These are phyloP conservation scores for Rhopilema esculentum DNA, from an alignment of 30 jellyfish, hydroid and myxozoan genomes.

Conservation along the genomic window DNA sequence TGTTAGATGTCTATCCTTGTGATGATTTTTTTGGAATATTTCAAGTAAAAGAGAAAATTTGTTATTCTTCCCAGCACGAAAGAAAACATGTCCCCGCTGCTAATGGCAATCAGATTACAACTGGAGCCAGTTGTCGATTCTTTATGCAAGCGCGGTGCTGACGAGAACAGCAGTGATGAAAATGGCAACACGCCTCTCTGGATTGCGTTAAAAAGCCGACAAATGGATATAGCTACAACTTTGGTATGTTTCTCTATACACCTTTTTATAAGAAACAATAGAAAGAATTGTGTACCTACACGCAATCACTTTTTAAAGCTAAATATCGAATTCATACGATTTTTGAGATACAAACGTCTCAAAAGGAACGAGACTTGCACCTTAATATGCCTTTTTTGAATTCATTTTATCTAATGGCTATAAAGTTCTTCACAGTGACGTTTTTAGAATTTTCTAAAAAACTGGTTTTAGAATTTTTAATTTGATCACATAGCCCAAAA, in stretches of 20 bases:
- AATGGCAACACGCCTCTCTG: slow-evolving; percentile 89
- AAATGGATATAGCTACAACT: slow-evolving; percentile 75
- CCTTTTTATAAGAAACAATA: too few relatives aligned
- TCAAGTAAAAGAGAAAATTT: not conserved
- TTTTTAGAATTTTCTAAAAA: too few relatives aligned
- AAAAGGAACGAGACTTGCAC: too few relatives aligned
- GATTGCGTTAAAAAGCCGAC: slow-evolving; percentile 90
- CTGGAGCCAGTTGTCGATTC: slow-evolving; percentile 87
- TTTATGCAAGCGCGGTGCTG: slow-evolving; percentile 90
- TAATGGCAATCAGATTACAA: slow-evolving; percentile 85
- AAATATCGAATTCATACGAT: too few relatives aligned
- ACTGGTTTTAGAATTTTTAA: too few relatives aligned
- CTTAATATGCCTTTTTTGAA: too few relatives aligned
- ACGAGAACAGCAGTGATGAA: slow-evolving; percentile 79
- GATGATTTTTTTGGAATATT: not conserved
- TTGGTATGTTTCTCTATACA: slow-evolving; percentile 52
- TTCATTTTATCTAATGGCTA: too few relatives aligned
- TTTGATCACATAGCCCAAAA: too few relatives aligned
- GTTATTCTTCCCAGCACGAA: slow-evolving; percentile 52
- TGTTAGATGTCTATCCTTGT: not conserved
- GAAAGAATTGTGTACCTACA: too few relatives aligned
- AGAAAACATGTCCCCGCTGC: slow-evolving; percentile 86
- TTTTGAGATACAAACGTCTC: too few relatives aligned
- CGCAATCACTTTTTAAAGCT: too few relatives aligned
- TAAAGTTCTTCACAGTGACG: too few relatives aligned